Base-by-base conservation (phyloP, 2,888 invertebrate genomes). In the Eupithecia centaureata region DNA sequence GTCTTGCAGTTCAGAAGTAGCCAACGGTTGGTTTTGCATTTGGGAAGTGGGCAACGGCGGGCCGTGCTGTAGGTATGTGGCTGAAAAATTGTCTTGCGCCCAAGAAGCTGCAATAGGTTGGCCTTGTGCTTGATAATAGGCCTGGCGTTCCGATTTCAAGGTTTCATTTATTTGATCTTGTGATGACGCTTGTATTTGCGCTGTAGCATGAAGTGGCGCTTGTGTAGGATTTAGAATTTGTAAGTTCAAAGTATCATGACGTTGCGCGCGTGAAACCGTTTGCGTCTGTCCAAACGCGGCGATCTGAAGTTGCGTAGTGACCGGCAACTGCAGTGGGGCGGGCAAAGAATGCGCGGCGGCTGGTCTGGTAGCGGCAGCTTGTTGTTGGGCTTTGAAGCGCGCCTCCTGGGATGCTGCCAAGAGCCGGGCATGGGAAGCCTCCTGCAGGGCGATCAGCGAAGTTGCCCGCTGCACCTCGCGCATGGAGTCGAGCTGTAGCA, bases 361-460 rank as follows among this genome's bases (percentile, higher is more conserved):
- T 12, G 12, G n/a, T n/a, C 28, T 30, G 0, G 13, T 27, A 27
- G 28, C 28, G 12, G n/a, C 2, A 10, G 27, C 8, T 33, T 18
- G 32, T 8, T 22, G 18, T 12, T 58, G 25, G 2, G 15, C 15
- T 59, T 62, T 61, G 30, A 47, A 27, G 10, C 57, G 68, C 5
- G 30, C 51, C 15, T 38, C 51, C 25, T 61, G 33, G 13, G 58
- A 38, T 12, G 64, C 60, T 7, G 65, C 66, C 27, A 63, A 56
- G 4, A 65, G 63, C 38, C 63, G 52, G 8, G 65, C 69, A 35
- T 59, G 69, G 0, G 69, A 65, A 22, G 62, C 62, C 25, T 65
- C 69, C 18, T 66, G 69, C 3, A 69, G 56, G 2, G 65, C 65
- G 12, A 59, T 59, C 27, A 65, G 65, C 10, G 69, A 66, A 27